phyloP scores from a whole-genome alignment of 2,888 invertebrate genomes.

The Miltochrista miniata region DNA sequence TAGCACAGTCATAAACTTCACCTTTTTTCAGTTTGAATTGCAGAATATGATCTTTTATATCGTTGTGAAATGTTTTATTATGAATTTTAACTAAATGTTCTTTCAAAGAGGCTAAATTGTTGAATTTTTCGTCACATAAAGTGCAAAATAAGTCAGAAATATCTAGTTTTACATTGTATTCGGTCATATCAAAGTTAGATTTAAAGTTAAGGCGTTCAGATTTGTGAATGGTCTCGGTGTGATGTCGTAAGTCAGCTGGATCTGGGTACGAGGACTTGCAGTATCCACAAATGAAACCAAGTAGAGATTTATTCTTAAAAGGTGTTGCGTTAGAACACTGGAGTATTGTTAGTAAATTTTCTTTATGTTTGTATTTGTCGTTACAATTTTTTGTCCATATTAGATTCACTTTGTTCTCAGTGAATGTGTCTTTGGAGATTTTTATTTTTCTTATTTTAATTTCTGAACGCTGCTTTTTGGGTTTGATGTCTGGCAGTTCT shows the following conservation, averaged over 20 bases:
- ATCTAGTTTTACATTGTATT: conserved; percentile 63
- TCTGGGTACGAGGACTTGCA: conserved; percentile 61
- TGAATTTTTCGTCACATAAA: conserved; percentile 48
- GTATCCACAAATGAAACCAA: conserved; percentile 66
- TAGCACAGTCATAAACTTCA: conserved; percentile 61
- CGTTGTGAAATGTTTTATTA: conserved; percentile 48
- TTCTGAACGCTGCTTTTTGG: conserved; percentile 18
- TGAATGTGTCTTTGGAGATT: conserved; percentile 24
- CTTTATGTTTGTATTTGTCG: conserved; percentile 59
- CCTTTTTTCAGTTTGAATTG: conserved; percentile 70
- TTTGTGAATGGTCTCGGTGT: conserved; percentile 49
- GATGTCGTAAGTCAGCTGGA: conserved; percentile 52
- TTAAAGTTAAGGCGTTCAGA: conserved; percentile 55
- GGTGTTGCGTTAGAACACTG: conserved; percentile 64
- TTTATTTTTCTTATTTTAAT: conserved; percentile 34
- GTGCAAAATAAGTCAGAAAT: conserved; percentile 51
- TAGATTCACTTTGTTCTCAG: conserved; percentile 39
- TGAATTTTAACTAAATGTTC: conserved; percentile 59
- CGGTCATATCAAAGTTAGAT: conserved; percentile 52
- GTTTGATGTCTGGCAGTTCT: conserved; percentile 38
- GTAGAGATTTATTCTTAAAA: conserved; percentile 60
- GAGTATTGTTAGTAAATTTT: conserved; percentile 60
- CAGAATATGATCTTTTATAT: conserved; percentile 67
- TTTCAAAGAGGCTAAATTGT: conserved; percentile 48
- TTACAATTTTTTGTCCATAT: conserved; percentile 40